Conservation (phyloP, 92 coral and sea anemone genomes). For the Virgularia gustaviana region DNA sequence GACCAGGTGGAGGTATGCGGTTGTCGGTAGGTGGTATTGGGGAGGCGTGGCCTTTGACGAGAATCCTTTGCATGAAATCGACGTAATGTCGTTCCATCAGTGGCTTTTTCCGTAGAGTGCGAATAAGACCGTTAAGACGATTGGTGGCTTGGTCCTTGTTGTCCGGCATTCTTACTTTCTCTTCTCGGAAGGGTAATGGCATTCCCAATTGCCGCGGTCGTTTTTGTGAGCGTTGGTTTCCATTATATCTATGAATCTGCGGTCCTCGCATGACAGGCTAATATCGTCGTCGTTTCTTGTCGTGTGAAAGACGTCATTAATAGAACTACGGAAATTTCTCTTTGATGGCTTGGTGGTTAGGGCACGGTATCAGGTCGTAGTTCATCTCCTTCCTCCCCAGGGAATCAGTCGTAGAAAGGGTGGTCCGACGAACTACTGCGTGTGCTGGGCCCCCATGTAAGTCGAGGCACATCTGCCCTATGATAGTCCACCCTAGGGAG, state of each 20-base stretch:
- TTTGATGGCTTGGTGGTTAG: no score
- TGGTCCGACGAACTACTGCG: conserved; percentile 4
- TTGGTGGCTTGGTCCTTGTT: conserved; percentile 13
- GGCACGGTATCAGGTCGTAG: background rate
- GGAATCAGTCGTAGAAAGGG: background rate
- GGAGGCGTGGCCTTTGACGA: conserved; percentile 38
- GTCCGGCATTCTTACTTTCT: background rate
- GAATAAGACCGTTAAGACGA: conserved; percentile 10
- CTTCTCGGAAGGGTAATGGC: conserved; percentile 5
- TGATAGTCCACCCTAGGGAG: conserved; percentile 20
- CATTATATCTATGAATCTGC: conserved; percentile 27
- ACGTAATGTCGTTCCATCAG: background rate
- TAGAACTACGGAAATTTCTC: no score
- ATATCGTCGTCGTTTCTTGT: background rate
- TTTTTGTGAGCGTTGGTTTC: conserved; percentile 10
- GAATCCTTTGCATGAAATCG: conserved; percentile 39
- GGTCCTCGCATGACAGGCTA: background rate
- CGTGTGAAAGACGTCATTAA: no score
- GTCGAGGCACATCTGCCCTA: no score
- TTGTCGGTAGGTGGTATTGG: conserved; percentile 28
- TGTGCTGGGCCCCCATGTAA: background rate
- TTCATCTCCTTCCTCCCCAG: no score
- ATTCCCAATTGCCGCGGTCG: conserved; percentile 28
- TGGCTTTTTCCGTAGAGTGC: background rate
- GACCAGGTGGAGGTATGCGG: no score